Evolutionary conservation across 2,113 vertebrate species (phyloP), one percentile per base, ranked within the genome.

Genomic region (Zosterops japonicus): DNA sequence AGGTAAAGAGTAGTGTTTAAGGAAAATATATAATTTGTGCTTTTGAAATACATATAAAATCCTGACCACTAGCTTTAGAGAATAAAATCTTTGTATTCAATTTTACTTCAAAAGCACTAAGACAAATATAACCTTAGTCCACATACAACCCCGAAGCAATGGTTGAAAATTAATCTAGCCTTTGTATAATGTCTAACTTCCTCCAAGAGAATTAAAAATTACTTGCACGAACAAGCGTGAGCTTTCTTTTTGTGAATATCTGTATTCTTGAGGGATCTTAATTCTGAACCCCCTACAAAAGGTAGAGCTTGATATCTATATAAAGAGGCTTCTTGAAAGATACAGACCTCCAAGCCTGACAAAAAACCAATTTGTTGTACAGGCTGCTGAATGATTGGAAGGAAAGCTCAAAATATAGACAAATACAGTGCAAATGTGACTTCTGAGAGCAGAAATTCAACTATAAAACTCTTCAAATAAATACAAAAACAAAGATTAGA

Each of bases 381-480:
- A 95, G 56, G 28, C 50, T 81, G 87, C 57, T 90, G 88, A 93
- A 94, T 11, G 63, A 88, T 92, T 92, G 70, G 92, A 94, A 90
- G 7, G 36, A 87, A 94, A 82, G 82, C 92, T 95, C 80, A 96
- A 91, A 96, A 92, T 91, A 90, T 91, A 96, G 87, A 90, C 94
- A 53, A 95, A 83, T 15, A 41, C 15, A 60, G 31, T 29, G 60
- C 4, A 33, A 92, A 57, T 89, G 46, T 95, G 85, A 86, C 87
- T 96, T 96, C 49, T 69, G 77, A 84, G 56, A 91, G 63, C 42
- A 96, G 72, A 95, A 92, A 86, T 83, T 94, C 46, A 83, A 83
- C 83, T 89, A 69, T 72, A 84, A 83, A 95, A 91, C 71, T 94
- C 89, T 96, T 97, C 86, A 94, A 83, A 96, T 83, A 93, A 94